Percentiles rank a stretch among this genome's conserved stretches.
Evolutionary conservation across 2,888 invertebrate genomes (phyloP).

Genomic region (Platypus cylindrus): DNA sequence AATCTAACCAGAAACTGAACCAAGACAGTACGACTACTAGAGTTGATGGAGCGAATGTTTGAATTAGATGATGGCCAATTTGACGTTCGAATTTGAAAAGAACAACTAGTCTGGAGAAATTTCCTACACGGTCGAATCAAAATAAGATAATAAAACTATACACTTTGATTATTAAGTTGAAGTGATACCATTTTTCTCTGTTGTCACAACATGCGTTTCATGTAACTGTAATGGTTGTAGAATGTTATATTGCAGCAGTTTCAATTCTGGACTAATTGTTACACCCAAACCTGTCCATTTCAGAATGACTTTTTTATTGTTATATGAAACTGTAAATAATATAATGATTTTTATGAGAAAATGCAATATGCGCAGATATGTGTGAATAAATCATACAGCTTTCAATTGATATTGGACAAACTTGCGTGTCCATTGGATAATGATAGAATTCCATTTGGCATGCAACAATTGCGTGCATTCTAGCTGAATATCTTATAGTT

Average conservation of each 20-base stretch:
- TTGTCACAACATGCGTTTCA: slow-evolving; percentile 60
- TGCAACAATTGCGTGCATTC: slow-evolving; percentile 75
- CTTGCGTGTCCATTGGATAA: slow-evolving; percentile 78
- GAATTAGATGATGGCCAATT: slow-evolving; percentile 73
- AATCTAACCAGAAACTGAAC: slow-evolving; percentile 78
- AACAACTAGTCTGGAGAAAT: slow-evolving; percentile 65
- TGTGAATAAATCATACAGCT: slow-evolving; percentile 70
- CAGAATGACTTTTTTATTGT: slow-evolving; percentile 60
- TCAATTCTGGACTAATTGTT: slow-evolving; percentile 65
- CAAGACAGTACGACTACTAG: slow-evolving; percentile 73
- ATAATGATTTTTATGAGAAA: too few species aligned
- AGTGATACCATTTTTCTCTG: slow-evolving; percentile 58
- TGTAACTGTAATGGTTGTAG: slow-evolving; percentile 53
- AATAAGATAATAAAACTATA: not conserved
- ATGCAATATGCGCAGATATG: slow-evolving; percentile 40
- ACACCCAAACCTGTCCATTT: slow-evolving; percentile 66
- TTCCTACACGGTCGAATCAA: too few species aligned
- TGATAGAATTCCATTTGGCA: slow-evolving; percentile 81
- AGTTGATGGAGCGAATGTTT: slow-evolving; percentile 74
- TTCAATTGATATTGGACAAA: slow-evolving; percentile 71
- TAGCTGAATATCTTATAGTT: slow-evolving; percentile 65
- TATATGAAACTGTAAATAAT: slow-evolving; percentile 56
- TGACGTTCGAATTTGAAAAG: slow-evolving; percentile 72
- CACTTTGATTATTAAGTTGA: not conserved
- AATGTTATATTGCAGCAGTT: slow-evolving; percentile 67